Base-by-base conservation (phyloP, 2,797 vertebrate species). In the Coranthus polyacanthus region DNA sequence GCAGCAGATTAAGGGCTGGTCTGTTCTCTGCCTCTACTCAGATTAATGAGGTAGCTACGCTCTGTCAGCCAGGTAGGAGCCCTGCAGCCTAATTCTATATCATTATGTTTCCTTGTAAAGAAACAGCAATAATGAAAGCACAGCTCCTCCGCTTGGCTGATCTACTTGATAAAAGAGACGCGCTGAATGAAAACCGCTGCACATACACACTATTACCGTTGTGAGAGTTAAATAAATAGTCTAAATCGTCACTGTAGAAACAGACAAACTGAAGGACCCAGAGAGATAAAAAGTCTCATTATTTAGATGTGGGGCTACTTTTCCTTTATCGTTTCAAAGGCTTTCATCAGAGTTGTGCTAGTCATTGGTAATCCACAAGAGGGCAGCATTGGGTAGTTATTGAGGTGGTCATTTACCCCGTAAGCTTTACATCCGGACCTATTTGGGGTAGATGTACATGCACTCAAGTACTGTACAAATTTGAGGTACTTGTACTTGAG, bases 61-160 rank as follows among this genome's bases (percentile, higher is more conserved):
- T 81, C 72, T 66, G 79, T 63, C 74, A 69, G 70, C 55, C 82
- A 88, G 83, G 82, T 87, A 79, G 71, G 72, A 64, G 49, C 61
- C 75, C 82, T 41, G 46, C 56, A 52, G 83, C 72, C 66, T 87
- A 68, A 82, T 84, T 83, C 73, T 66, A 70, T 76, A 68, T 83
- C 81, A 85, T 84, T 82, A 84, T 41, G 69, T 82, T 78, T 59
- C 69, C 52, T 56, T 55, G 77, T 68, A 58, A 59, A 64, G 63
- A 41, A 39, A 65, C 55, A 18, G 56, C 61, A 37, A 56, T 60
- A 44, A 1, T 15, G 57, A 55, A 45, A 10, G 47, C 60, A 17
- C 17, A 16, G 12, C 10, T 52, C 16, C 51, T 39, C 34, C 2
- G 12, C 22, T 24, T 22, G n/a, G 61, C 37, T 54, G 41, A 43